A percentile compares a stretch with the other conserved stretches of the same genome.
These are phyloP conservation scores for Watersipora subatra DNA, from an alignment of 1,140 invertebrate genomes.

Conservation along the genomic window DNA sequence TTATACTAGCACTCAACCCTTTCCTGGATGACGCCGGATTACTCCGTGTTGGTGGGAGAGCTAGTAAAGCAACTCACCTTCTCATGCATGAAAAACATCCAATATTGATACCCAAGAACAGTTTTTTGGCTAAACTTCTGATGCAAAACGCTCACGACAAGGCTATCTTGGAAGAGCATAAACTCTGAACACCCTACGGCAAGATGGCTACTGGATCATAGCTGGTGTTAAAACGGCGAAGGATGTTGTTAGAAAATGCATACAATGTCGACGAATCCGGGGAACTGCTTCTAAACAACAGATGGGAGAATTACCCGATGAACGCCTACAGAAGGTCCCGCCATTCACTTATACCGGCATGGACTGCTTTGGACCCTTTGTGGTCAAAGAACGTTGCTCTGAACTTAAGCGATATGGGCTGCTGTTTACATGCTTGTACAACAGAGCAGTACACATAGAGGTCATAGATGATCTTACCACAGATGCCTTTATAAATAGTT, in stretches of 20 bases:
- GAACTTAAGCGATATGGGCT: too few relatives aligned
- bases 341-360: too few relatives aligned
- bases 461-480: conserved; percentile 14
- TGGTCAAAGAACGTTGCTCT: too few relatives aligned
- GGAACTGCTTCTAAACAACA: too few relatives aligned
- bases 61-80: not conserved
- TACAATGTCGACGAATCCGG: not conserved
- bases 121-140: not conserved
- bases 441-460: too few relatives aligned
- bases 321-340: too few relatives aligned
- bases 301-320: too few relatives aligned
- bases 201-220: not conserved
- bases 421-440: too few relatives aligned
- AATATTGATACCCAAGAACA: not conserved
- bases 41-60: not conserved
- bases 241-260: not conserved
- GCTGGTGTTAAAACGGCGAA: not conserved
- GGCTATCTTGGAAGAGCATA: not conserved
- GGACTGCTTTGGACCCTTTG: too few relatives aligned
- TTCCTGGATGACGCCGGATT: not conserved
- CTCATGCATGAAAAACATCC: not conserved
- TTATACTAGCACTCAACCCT: not conserved
- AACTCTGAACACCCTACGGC: not conserved
- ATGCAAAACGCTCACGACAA: not conserved
- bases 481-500: conserved; percentile 17